phyloP scores from a whole-genome alignment of 2,888 invertebrate species.

The Pandemis heparana region DNA sequence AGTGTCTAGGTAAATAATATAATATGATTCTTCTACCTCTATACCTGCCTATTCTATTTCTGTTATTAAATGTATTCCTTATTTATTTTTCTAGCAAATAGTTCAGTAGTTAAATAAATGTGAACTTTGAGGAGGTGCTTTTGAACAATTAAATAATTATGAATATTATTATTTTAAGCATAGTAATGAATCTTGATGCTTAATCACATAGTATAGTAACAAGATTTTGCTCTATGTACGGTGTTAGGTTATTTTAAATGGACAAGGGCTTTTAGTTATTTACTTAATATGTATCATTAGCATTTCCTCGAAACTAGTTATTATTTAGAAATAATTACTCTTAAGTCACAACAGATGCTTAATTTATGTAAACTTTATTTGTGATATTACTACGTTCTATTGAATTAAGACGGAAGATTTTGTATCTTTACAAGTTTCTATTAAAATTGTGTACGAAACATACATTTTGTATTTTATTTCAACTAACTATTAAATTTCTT shows the following conservation, averaged over 20 bases:
- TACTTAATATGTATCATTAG: slow-evolving; percentile 61
- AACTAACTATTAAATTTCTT: neutral
- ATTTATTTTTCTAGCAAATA: slow-evolving; percentile 58
- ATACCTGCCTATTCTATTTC: slow-evolving; percentile 51
- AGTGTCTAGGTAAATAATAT: too few relatives aligned
- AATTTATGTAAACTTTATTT: slow-evolving; percentile 31
- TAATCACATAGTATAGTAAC: too few relatives aligned
- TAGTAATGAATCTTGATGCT: neutral
- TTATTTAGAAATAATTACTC: slow-evolving; percentile 18
- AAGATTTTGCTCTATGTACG: neutral
- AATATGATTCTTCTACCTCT: slow-evolving; percentile 53
- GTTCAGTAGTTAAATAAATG: slow-evolving; percentile 26
- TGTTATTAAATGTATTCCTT: slow-evolving; percentile 33
- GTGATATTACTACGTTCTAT: slow-evolving; percentile 30
- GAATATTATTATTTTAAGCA: neutral
- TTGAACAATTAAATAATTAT: slow-evolving; percentile 50
- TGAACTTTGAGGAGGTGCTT: slow-evolving; percentile 77
- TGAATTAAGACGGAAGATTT: slow-evolving; percentile 20
- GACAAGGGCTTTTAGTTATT: slow-evolving; percentile 37
- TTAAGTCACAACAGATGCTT: slow-evolving; percentile 10
- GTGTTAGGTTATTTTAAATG: slow-evolving; percentile 18
- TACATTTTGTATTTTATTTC: slow-evolving; percentile 12
- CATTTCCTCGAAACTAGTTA: slow-evolving; percentile 71
- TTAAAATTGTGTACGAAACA: slow-evolving; percentile 21
- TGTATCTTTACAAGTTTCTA: slow-evolving; percentile 29